Percentiles rank a stretch among this genome's conserved stretches.
phyloP scores from a whole-genome alignment of 2,113 vertebrate genomes.

The Nothobranchius furzeri region DNA sequence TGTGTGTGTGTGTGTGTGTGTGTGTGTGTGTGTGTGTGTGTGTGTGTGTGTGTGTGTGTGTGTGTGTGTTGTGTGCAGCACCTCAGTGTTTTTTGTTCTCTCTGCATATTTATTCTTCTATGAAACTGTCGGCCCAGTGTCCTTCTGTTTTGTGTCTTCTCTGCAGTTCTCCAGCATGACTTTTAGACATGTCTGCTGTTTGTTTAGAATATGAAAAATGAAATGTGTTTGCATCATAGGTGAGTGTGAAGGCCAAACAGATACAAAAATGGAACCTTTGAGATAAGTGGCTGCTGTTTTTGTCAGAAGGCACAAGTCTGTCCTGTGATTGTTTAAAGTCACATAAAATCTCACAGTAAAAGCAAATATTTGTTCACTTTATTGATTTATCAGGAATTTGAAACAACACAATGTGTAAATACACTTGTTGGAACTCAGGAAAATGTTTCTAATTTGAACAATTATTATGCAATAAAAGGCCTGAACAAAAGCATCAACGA shows the following conservation, averaged over 20 bases:
- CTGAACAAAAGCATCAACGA: too few species aligned
- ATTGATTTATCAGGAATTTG: slow-evolving; percentile 5
- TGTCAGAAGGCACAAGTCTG: slow-evolving; percentile 17
- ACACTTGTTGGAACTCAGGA: neutral
- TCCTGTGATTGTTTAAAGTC: slow-evolving; percentile 44
- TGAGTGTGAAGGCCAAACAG: neutral
- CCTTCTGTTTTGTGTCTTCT: slow-evolving; percentile 49
- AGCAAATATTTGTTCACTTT: neutral
- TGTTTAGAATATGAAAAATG: slow-evolving; percentile 3
- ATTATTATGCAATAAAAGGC: too few species aligned
- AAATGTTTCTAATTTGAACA: too few species aligned
- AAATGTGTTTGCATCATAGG: neutral
- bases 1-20: too few species aligned
- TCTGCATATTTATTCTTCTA: slow-evolving; percentile 65
- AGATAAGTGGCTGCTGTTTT: too few species aligned
- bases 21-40: slow-evolving; percentile 35
- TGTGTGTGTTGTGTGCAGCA: slow-evolving; percentile 50
- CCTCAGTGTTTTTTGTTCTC: slow-evolving; percentile 60
- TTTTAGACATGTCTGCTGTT: slow-evolving; percentile 14
- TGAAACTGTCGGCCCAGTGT: slow-evolving; percentile 47
- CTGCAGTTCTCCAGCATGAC: slow-evolving; percentile 23
- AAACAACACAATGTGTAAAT: slow-evolving; percentile 8
- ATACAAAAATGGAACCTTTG: slow-evolving; percentile 1
- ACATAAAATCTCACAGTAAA: slow-evolving; percentile 32
- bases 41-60: too few species aligned